Base-by-base conservation (phyloP, 2,113 vertebrate genomes). In the Cichladusa arquata region DNA sequence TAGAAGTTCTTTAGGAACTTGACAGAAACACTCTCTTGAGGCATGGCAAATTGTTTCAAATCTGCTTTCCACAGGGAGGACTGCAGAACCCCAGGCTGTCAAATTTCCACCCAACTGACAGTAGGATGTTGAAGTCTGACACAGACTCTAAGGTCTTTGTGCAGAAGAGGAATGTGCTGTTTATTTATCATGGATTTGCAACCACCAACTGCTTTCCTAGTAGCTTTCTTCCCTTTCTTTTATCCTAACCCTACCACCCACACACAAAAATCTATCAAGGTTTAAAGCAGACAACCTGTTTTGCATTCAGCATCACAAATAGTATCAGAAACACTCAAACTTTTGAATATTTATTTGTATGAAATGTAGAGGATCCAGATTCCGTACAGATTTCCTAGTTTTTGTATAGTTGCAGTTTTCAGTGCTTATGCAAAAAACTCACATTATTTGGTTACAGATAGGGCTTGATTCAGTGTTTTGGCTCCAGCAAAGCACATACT, bases 121-220 rank as follows among this genome's bases (percentile, higher is more conserved):
- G 78, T 77, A 86, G 79, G 54, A 93, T 83, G 79, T 73, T 93
- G 19, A 88, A 81, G 67, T 82, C 94, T 95, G 74, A 93, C 79
- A 93, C 51, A 77, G 85, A 78, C 67, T 90, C 62, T 78, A 90
- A 90, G 74, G 79, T 67, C 28, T 92, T 95, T 11, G 31, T 93
- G 81, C 64, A 70, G 84, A 88, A 90, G 71, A 94, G 74, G 94
- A 94, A 95, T 96, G 90, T 92, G 71, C 79, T 97, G 92, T 95
- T 96, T 97, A 92, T 96, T 97, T 96, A 92, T 88, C 64, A 33
- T 92, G 61, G 71, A 77, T 88, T 86, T 95, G 58, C 71, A 93
- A 74, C 67, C 90, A 95, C 90, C 72, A 91, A 78, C 85, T 94
- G 90, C 87, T 95, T 95, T 95, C 60, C 53, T 93, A 48, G 92